Evolutionary conservation across 2,113 vertebrate species (phyloP), one percentile per base, ranked within the genome.

Genomic region (Catharus fuscescens): DNA sequence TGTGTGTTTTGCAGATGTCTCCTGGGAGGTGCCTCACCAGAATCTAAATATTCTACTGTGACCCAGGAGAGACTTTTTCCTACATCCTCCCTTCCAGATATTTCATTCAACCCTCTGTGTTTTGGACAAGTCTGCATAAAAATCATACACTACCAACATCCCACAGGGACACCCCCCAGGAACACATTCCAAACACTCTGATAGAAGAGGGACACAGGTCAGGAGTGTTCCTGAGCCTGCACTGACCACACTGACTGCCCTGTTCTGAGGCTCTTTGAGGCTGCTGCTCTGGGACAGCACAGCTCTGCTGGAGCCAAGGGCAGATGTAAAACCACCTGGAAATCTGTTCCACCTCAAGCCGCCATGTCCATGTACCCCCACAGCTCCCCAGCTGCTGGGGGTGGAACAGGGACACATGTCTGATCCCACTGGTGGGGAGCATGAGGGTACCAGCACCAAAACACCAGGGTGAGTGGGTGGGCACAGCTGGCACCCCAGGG

Each of bases 331-430:
- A n/a, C 24, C 47, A 19, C 26, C 24, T 11, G 10, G 66, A 32
- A 61, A 73, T 36, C 32, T 18, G 25, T 32, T 29, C 40, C 60
- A 69, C 25, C 38, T 28, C 82, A 12, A 14, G 5, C 6, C 28
- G 32, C n/a, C 0, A 0, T 12, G 18, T 6, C 40, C 61, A 10
- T 1, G 28, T 7, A 3, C 13, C 45, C 38, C 31, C 59, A 31
- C 0, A 0, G 50, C 28, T 65, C 21, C 60, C 56, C 6, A 5
- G 53, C 17, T 6, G 38, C 53, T 54, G n/a, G 23, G 36, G 14
- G 9, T 36, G 47, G 67, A 17, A 44, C 70, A 54, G n/a, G 48
- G 60, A 31, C 42, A 21, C 42, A 21, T 8, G 21, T 40, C 54
- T 19, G 44, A 54, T 21, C n/a, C 54, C 18, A 2, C 2, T 53